phyloP scores from a whole-genome alignment of 2,888 invertebrate genomes.

The Pandemis corylana region DNA sequence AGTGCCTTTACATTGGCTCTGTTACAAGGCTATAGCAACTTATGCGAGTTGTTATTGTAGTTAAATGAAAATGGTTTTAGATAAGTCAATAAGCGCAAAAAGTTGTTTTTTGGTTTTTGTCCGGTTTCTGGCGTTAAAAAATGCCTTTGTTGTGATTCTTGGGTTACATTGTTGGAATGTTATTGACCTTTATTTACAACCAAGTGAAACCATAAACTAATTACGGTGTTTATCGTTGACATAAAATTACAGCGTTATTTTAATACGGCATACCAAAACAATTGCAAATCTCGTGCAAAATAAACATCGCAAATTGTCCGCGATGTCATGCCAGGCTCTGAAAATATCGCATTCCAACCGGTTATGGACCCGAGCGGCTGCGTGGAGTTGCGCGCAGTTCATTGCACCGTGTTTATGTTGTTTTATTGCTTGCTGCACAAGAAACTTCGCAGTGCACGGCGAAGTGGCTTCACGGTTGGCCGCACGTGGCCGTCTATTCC shows the following conservation, averaged over 20 bases:
- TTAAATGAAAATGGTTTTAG: too few species aligned
- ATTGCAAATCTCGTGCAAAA: constrained; percentile 21
- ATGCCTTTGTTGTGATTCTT: background rate
- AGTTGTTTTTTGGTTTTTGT: background rate
- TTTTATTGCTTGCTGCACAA: constrained; percentile 31
- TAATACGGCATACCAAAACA: constrained; percentile 19
- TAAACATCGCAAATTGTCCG: constrained; percentile 38
- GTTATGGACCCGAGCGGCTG: constrained; percentile 30
- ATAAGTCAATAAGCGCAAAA: background rate
- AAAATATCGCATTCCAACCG: constrained; percentile 47
- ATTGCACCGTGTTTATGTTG: constrained; percentile 39
- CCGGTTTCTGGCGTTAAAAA: background rate
- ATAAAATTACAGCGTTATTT: background rate
- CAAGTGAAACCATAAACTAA: background rate
- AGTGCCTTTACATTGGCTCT: background rate
- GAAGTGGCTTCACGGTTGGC: constrained; percentile 27
- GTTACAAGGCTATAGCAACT: background rate
- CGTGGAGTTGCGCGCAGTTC: constrained; percentile 31
- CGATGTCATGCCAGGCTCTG: constrained; percentile 44
- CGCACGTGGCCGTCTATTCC: background rate
- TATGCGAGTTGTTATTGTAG: background rate
- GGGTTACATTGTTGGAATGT: background rate
- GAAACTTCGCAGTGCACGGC: constrained; percentile 40
- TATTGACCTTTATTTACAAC: constrained; percentile 10
- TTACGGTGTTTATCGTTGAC: background rate